phyloP scores from a whole-genome alignment of 2,113 vertebrate species.

The Leucopsar rothschildi region DNA sequence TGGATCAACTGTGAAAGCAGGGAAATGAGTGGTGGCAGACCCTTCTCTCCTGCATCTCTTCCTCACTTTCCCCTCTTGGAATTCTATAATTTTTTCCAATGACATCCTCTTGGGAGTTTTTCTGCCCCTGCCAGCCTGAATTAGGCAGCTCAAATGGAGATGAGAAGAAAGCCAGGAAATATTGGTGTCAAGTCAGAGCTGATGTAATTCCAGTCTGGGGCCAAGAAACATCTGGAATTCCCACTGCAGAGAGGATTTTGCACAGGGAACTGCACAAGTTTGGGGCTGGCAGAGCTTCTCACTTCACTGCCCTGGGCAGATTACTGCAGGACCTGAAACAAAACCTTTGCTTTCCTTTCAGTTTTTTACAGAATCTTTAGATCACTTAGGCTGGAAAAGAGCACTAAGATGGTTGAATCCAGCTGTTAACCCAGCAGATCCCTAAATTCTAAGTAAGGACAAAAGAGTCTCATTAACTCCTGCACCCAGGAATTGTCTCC shows the following conservation, averaged over 20 bases:
- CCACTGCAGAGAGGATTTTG: neutral
- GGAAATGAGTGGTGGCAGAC: neutral
- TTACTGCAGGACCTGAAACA: neutral
- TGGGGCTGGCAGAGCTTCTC: neutral
- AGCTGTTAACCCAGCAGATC: neutral
- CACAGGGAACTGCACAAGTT: neutral
- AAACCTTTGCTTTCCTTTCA: neutral
- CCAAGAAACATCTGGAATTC: neutral
- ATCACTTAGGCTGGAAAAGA: neutral
- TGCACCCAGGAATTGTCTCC: fast-evolving
- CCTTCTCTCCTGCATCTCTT: neutral
- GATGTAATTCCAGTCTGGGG: neutral
- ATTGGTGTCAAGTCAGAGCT: neutral
- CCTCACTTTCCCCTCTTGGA: neutral
- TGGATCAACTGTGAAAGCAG: neutral
- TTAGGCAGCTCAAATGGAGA: neutral
- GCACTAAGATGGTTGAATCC: neutral
- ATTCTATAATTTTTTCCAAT: neutral
- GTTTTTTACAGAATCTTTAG: neutral
- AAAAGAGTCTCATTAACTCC: neutral
- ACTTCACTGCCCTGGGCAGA: neutral
- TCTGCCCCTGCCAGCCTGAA: neutral
- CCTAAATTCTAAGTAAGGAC: neutral
- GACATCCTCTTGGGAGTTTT: neutral
- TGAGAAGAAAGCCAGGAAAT: neutral